Evolutionary conservation across 2,113 vertebrate species (phyloP), one percentile per base, ranked within the genome.

Genomic region (Melanerpes aurifrons): DNA sequence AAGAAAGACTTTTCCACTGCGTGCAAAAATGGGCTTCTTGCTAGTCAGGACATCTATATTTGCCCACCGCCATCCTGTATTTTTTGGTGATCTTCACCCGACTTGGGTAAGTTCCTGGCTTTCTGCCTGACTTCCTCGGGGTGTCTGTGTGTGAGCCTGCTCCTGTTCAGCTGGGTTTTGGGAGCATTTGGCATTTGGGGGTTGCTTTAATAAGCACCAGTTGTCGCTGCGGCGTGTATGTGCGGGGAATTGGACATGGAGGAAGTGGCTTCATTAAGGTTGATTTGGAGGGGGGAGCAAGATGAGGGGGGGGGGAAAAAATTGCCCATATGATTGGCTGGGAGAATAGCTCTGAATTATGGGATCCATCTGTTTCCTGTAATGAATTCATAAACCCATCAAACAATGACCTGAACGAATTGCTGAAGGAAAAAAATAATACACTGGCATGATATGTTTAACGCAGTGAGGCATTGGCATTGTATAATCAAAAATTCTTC

Each of bases 401-500:
- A 96, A 98, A 97, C 97, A 97, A 97, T 98, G 95, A 97, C 94
- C 96, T 91, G 96, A 97, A 96, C 86, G 94, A 97, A 95, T 90
- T 95, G 96, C 82, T 93, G 95, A 94, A 94, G 95, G 96, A 89
- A 95, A 93, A 96, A 90, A 95, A 95, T 69, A 96, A 91, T 95
- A 94, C 94, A 48, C 93, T 95, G 95, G 92, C 89, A 92, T 93
- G 95, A 95, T 95, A 92, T 87, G 96, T 94, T 95, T 92, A 93
- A 96, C 68, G 79, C 91, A 95, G 96, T 84, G 91, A 95, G 79
- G 93, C 80, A 94, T 94, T 95, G 97, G 94, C 96, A 96, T 97
- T 98, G 97, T 97, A 97, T 98, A 98, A 98, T 98, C 97, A 98
- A 97, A 96, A 94, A 97, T 98, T 98, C 98, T 98, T 97, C 97